Evolutionary conservation across 2,888 invertebrate genomes (phyloP).

Genomic region (Actias luna): DNA sequence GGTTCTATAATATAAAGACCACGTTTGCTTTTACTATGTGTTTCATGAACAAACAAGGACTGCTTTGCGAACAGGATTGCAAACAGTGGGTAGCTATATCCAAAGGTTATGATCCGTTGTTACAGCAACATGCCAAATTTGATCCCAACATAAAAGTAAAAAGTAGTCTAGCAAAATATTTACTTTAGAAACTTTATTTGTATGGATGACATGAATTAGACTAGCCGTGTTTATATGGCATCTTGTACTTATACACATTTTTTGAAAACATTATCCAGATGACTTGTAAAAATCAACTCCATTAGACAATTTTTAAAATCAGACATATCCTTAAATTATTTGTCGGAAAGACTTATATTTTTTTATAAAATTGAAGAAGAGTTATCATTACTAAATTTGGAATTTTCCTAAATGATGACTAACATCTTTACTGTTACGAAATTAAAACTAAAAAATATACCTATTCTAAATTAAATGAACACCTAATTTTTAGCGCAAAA

Average conservation of each 20-base stretch:
- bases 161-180: constrained; percentile 62
- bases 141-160: constrained; percentile 74
- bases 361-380: no score
- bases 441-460: no score
- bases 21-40: constrained; percentile 34
- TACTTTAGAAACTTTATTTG: constrained; percentile 38
- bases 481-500: no score
- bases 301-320: not conserved
- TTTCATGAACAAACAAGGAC: constrained; percentile 53
- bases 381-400: no score
- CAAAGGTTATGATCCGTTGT: constrained; percentile 75
- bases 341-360: no score
- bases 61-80: constrained; percentile 65
- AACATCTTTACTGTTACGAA: no score
- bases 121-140: constrained; percentile 75
- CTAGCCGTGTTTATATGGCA: not conserved
- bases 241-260: not conserved
- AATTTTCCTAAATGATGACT: no score
- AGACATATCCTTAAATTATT: no score
- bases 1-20: constrained; percentile 35
- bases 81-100: constrained; percentile 67
- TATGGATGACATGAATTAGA: constrained; percentile 24
- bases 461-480: no score
- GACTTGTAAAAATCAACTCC: not conserved
- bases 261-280: not conserved